Base-by-base conservation (phyloP, 53 echinoderm and acorn worm genomes). In the Astropecten irregularis region DNA sequence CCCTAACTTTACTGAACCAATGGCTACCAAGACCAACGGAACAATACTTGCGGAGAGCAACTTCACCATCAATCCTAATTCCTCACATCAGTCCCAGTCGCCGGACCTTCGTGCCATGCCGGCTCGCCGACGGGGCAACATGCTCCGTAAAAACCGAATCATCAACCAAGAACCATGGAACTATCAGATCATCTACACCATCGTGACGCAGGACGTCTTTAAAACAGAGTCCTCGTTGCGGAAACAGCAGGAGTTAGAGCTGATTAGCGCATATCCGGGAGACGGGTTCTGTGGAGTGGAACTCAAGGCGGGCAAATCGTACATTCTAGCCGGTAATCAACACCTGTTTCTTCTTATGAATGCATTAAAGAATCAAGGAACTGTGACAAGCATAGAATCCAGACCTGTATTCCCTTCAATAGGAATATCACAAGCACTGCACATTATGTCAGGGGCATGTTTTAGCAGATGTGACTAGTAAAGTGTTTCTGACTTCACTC, bases 111-210 rank as follows among this genome's bases (percentile, higher is more conserved):
- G 62, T 37, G 62, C 79, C 2, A 62, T 79, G 79, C 79, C 79
- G 47, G 79, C 63, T 30, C 61, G 60, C n/a, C 29, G 77, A 40
- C 26, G 25, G 26, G 44, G 44, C 18, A 28, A 46, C 8, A 15
- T 6, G 7, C 46, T 68, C 2, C 47, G 21, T 3, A 23, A n/a
- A 3, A 62, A 47, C n/a, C 40, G 30, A 61, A 79, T 61, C 34
- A 47, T 79, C 21, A 79, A 32, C 63, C 79, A 79, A 60, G 91
- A 91, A 65, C 84, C 84, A 0, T 73, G 71, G 59, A 95, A 95
- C 66, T 95, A 90, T 54, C 84, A 89, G 50, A 76, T 93, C 33
- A 51, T 90, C 38, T 95, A 90, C 76, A 82, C 73, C 15, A 50
- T 95, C 55, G 87, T 82, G 50, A 76, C 93, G 2, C 60, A 61